Evolutionary conservation across 2,888 invertebrate species (phyloP), one percentile per base, ranked within the genome.

Genomic region (Piscicola geometra): DNA sequence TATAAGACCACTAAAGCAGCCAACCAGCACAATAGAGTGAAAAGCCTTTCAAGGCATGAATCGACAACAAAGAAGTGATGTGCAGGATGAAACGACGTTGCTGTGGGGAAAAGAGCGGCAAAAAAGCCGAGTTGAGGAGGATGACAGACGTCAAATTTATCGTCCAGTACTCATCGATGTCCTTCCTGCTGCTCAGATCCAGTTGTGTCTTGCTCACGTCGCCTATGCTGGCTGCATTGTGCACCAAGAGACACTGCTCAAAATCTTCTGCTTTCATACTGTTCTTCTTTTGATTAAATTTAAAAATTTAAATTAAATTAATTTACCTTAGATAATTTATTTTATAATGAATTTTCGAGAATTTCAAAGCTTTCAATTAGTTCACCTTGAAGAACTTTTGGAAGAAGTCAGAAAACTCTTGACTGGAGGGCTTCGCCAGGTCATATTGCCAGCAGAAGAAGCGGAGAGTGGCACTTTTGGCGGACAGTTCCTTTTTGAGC

Each of bases 181-280:
- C 87, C 0, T 87, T 84, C 0, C 89, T 83, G 83, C 92, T 88
- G 0, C 88, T 88, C 83, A 92, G 88, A 52, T 91, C 88, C 28
- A 86, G 86, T 0, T 91, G 89, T 75, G 87, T 87, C 79, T 90
- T 88, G 0, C 89, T 84, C 56, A 92, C 84, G 82, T 91, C 89
- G 18, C 94, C 95, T 33, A 93, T 84, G 0, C 91, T 90, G 0
- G 92, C 96, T 3, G 91, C 94, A 88, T 96, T 96, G 83, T 96
- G 95, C 79, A 96, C 89, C 68, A 95, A 89, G 3, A 94, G 83
- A 3, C 89, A 89, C 64, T 89, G 88, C 56, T 90, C 88, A 82
- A 91, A 92, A 64, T 80, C 79, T 12, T 35, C 25, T 18, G 73
- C 35, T 1, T 30, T 25, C 66, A 64, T 12, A n/a, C n/a, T n/a